A percentile compares a stretch with the other conserved stretches of the same genome.
Evolutionary conservation across 37 sponge, comb jelly and placozoan genomes (phyloP).

Genomic region (Amphimedon queenslandica): DNA sequence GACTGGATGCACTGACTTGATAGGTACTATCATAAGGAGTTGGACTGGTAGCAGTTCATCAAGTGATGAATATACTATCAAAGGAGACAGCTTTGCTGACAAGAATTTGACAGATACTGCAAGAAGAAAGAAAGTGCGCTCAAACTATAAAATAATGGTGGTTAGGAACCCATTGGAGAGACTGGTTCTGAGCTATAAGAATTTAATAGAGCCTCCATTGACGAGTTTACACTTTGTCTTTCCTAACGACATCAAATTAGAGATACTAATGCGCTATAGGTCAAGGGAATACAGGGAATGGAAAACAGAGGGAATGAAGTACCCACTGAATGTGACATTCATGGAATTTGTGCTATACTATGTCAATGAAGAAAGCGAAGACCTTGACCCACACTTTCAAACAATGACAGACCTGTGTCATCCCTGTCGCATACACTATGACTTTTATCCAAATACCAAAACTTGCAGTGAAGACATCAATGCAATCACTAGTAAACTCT

Average conservation of each 20-base stretch:
- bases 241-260: background rate
- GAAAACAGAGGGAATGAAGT: background rate
- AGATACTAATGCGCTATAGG: background rate
- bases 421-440: slow-evolving; percentile 40
- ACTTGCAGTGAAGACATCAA: too few relatives aligned
- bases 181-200: background rate
- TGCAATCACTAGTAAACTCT: too few relatives aligned
- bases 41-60: background rate
- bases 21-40: background rate
- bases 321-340: slow-evolving; percentile 23
- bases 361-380: background rate
- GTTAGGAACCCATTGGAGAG: slow-evolving; percentile 9
- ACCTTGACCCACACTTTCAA: slow-evolving; percentile 46
- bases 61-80: background rate
- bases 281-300: background rate
- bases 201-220: background rate
- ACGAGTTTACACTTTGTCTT: background rate
- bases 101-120: background rate
- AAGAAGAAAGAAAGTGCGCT: background rate
- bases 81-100: too few relatives aligned
- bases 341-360: slow-evolving; percentile 25
- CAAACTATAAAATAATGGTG: slow-evolving; percentile 11
- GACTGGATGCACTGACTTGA: slow-evolving; percentile 20
- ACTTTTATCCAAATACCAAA: slow-evolving; percentile 52
- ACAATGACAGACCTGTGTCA: slow-evolving; percentile 44